phyloP scores from a whole-genome alignment of 2,113 vertebrate species.

The Nerophis lumbriciformis region DNA sequence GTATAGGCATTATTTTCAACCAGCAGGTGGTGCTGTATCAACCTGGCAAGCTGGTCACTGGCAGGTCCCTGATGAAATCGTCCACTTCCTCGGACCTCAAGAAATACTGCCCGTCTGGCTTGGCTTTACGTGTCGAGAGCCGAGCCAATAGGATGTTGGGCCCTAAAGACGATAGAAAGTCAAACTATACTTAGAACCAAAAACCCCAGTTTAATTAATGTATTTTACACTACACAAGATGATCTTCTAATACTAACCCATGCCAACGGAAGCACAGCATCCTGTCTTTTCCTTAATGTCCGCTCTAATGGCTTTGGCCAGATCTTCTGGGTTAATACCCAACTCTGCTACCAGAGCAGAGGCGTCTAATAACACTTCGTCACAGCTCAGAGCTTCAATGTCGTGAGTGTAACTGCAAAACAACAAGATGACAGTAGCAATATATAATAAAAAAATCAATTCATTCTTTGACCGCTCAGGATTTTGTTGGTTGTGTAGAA shows the following conservation, averaged over 20 bases:
- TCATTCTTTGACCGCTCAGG: too few relatives aligned
- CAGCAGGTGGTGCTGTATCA: slow-evolving; percentile 37
- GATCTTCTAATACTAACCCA: slow-evolving; percentile 74
- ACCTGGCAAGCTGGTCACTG: slow-evolving; percentile 91
- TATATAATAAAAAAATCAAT: too few relatives aligned
- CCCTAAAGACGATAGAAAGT: slow-evolving; percentile 64
- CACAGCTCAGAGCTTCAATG: slow-evolving; percentile 97
- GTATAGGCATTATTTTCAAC: neutral
- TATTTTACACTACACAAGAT: slow-evolving; percentile 1
- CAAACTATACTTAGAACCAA: neutral
- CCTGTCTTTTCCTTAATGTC: slow-evolving; percentile 89
- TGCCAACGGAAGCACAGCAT: slow-evolving; percentile 91
- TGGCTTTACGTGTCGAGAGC: slow-evolving; percentile 92
- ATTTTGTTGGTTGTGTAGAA: too few relatives aligned
- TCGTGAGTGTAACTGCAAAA: slow-evolving; percentile 85
- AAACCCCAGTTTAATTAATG: neutral
- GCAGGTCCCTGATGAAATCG: slow-evolving; percentile 91
- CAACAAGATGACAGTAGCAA: neutral
- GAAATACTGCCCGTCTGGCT: slow-evolving; percentile 91
- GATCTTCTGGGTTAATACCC: slow-evolving; percentile 78
- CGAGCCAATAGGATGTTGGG: slow-evolving; percentile 97
- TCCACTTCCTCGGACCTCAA: slow-evolving; percentile 91
- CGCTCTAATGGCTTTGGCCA: slow-evolving; percentile 81
- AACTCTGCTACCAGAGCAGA: slow-evolving; percentile 84
- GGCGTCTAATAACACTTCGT: slow-evolving; percentile 90